Conservation (phyloP, 1,140 invertebrate genomes). For the Drosophila lowei region DNA sequence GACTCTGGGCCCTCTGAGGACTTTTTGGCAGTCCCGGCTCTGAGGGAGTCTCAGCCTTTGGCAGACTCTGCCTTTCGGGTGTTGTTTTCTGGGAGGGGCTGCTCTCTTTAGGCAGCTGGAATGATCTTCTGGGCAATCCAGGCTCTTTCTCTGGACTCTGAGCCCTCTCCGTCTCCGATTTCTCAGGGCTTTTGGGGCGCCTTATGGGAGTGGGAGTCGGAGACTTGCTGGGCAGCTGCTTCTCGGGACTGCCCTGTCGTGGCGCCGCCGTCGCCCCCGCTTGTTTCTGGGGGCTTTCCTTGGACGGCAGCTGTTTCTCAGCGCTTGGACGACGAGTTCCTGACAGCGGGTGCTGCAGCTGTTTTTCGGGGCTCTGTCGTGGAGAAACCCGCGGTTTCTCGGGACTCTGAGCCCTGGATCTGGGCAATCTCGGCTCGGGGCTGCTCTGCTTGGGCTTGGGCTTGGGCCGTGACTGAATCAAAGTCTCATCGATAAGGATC, state of each 20-base stretch:
- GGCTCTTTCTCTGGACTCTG: slow-evolving; percentile 5
- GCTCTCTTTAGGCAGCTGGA: background rate
- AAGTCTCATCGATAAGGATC: slow-evolving; percentile 54
- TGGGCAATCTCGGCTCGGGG: too few relatives aligned
- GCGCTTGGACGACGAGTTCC: too few relatives aligned
- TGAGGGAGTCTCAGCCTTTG: too few relatives aligned
- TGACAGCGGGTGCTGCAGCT: too few relatives aligned
- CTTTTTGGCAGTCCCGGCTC: background rate
- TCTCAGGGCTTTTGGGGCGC: too few relatives aligned
- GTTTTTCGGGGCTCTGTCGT: background rate
- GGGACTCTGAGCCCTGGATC: too few relatives aligned
- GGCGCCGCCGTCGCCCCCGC: background rate
- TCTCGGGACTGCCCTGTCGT: background rate
- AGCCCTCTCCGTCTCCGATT: background rate
- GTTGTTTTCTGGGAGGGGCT: background rate
- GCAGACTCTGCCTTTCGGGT: too few relatives aligned
- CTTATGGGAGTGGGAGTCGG: too few relatives aligned
- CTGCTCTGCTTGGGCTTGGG: too few relatives aligned
- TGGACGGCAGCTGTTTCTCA: background rate
- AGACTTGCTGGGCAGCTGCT: background rate
- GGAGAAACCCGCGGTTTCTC: slow-evolving; percentile 1
- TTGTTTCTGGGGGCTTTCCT: background rate
- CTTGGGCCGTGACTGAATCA: too few relatives aligned
- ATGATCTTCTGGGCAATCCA: too few relatives aligned
- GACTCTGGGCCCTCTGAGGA: slow-evolving; percentile 12